Percentiles rank a stretch among this genome's conserved stretches.
phyloP scores from a whole-genome alignment of 1,140 invertebrate species.

The Oreohelix idahoensis region DNA sequence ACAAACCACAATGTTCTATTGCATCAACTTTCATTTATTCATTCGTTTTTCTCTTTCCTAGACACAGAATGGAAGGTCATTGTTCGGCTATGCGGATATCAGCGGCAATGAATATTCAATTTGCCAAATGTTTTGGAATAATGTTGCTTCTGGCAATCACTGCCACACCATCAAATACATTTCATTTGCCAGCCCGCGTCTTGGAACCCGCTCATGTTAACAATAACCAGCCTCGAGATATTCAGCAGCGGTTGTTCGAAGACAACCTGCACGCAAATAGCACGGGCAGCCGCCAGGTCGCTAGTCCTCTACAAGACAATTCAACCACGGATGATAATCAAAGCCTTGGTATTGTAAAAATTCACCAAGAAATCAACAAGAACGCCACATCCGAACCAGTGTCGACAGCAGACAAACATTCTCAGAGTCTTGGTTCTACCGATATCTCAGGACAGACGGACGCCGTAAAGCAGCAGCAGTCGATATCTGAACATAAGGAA shows the following conservation, averaged over 20 bases:
- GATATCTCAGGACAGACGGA: background rate
- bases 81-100: background rate
- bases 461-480: background rate
- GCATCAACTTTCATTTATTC: no score
- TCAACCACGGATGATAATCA: background rate
- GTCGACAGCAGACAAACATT: background rate
- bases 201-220: background rate
- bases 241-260: background rate
- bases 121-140: background rate
- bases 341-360: background rate
- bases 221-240: background rate
- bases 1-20: no score
- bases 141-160: background rate
- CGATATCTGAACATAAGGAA: background rate
- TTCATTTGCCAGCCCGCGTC: background rate
- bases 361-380: background rate
- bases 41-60: background rate
- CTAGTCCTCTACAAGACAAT: background rate
- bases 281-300: background rate
- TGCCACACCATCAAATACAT: background rate
- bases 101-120: background rate
- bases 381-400: background rate
- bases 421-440: background rate
- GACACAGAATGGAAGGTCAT: background rate
- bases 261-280: background rate